A percentile compares a stretch with the other conserved stretches of the same genome.
Conservation (phyloP, 1,140 invertebrate genomes). For the Thrips palmi region DNA sequence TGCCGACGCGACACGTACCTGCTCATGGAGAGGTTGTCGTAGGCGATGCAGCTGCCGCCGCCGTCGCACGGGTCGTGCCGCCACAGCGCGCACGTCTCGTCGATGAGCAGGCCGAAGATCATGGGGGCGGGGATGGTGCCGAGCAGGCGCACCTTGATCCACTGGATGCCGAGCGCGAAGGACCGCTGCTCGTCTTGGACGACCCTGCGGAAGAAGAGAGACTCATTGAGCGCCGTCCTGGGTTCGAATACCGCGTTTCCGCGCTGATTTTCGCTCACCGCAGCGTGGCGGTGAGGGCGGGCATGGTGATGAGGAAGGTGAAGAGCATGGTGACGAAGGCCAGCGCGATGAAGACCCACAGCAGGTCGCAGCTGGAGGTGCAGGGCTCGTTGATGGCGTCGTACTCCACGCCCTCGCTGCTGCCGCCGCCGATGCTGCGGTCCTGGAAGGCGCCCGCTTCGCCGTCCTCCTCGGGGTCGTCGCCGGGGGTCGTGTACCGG, state of each 20-base stretch:
- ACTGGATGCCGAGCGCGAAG: slow-evolving; percentile 72
- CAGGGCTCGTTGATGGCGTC: slow-evolving; percentile 44
- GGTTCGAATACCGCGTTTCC: slow-evolving; percentile 3
- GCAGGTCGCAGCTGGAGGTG: slow-evolving; percentile 34
- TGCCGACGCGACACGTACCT: too few species aligned
- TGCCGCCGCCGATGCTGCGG: too few species aligned
- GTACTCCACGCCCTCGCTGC: too few species aligned
- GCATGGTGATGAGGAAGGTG: slow-evolving; percentile 59
- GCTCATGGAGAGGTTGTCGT: slow-evolving; percentile 50
- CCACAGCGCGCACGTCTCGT: slow-evolving; percentile 67
- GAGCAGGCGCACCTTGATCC: slow-evolving; percentile 58
- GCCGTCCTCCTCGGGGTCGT: too few species aligned
- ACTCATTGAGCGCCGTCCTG: not conserved
- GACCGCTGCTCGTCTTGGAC: slow-evolving; percentile 64
- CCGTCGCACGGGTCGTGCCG: slow-evolving; percentile 32
- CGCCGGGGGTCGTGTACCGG: too few species aligned
- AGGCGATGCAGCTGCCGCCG: slow-evolving; percentile 44
- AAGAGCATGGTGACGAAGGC: slow-evolving; percentile 54
- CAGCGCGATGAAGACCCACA: slow-evolving; percentile 44
- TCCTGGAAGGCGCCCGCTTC: too few species aligned
- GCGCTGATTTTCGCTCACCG: too few species aligned
- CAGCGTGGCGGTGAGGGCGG: slow-evolving; percentile 52
- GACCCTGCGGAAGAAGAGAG: slow-evolving; percentile 31
- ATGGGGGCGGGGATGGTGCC: slow-evolving; percentile 77
- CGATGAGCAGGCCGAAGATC: slow-evolving; percentile 67